These are phyloP conservation scores for Hippocampus barbouri DNA, from an alignment of 2,113 vertebrate species.

Conservation along the genomic window DNA sequence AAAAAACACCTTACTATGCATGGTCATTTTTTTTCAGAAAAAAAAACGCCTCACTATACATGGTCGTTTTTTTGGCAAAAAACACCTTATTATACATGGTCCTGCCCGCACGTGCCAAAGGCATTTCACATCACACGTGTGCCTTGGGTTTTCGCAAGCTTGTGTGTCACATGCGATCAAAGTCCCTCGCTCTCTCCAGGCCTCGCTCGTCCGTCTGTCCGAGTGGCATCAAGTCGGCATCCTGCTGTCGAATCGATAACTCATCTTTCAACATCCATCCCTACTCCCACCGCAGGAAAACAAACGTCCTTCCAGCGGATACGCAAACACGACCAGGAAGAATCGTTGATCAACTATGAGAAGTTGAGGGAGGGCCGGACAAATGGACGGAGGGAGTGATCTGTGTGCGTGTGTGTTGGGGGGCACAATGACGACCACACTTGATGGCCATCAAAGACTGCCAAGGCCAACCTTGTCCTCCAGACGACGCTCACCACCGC, in stretches of 20 bases:
- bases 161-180: conserved; percentile 4
- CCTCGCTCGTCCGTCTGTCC: conserved; percentile 23
- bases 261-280: conserved; percentile 71
- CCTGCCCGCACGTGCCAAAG: background rate
- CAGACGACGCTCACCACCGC: conserved; percentile 23
- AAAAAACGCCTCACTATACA: too few relatives aligned
- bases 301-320: conserved; percentile 74
- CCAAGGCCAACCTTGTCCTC: conserved; percentile 48
- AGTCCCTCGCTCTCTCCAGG: conserved; percentile 24
- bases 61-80: too few relatives aligned
- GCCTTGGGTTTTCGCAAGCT: background rate
- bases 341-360: conserved; percentile 47
- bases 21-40: too few relatives aligned
- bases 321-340: conserved; percentile 53
- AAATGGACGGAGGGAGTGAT: conserved; percentile 36
- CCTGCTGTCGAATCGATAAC: conserved; percentile 75
- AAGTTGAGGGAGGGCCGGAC: conserved; percentile 60
- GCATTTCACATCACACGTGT: background rate
- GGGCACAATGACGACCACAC: conserved; percentile 25
- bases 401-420: conserved; percentile 1
- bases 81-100: too few relatives aligned
- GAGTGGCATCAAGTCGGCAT: conserved; percentile 45
- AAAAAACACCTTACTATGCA: too few relatives aligned
- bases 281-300: conserved; percentile 65
- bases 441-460: conserved; percentile 47